Conservation (phyloP, 2,113 vertebrate genomes). For the Atherinomorus stipes region DNA sequence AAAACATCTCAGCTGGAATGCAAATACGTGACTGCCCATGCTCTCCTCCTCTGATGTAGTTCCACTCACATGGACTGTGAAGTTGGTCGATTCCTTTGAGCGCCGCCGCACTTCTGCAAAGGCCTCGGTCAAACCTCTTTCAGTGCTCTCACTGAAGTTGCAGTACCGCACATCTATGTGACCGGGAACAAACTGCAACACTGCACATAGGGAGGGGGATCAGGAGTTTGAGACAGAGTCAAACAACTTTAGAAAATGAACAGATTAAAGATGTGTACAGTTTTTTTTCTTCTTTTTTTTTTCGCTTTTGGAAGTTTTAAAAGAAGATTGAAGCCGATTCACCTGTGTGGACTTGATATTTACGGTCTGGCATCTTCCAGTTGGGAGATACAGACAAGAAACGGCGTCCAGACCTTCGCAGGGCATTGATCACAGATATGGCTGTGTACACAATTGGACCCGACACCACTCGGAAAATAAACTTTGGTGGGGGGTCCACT, state of each 20-base stretch:
- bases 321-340: constrained; percentile 47
- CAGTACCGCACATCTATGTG: constrained; percentile 89
- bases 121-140: constrained; percentile 89
- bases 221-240: not conserved
- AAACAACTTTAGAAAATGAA: not conserved
- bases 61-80: constrained; percentile 91
- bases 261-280: not conserved
- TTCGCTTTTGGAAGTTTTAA: not conserved
- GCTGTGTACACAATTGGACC: constrained; percentile 93
- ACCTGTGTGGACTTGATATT: constrained; percentile 95
- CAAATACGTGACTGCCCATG: not conserved
- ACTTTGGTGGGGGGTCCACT: constrained; percentile 87
- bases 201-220: constrained; percentile 71
- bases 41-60: not conserved
- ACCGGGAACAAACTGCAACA: constrained; percentile 95
- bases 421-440: constrained; percentile 90
- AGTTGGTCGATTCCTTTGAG: constrained; percentile 84
- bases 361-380: constrained; percentile 83
- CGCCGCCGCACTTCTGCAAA: constrained; percentile 88
- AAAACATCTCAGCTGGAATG: constrained; percentile 19
- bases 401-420: constrained; percentile 82
- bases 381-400: constrained; percentile 88
- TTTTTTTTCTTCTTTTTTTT: not conserved
- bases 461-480: constrained; percentile 91
- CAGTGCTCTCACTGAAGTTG: constrained; percentile 91